phyloP scores from a whole-genome alignment of 2,113 vertebrate genomes.

The Charadrius vociferus region DNA sequence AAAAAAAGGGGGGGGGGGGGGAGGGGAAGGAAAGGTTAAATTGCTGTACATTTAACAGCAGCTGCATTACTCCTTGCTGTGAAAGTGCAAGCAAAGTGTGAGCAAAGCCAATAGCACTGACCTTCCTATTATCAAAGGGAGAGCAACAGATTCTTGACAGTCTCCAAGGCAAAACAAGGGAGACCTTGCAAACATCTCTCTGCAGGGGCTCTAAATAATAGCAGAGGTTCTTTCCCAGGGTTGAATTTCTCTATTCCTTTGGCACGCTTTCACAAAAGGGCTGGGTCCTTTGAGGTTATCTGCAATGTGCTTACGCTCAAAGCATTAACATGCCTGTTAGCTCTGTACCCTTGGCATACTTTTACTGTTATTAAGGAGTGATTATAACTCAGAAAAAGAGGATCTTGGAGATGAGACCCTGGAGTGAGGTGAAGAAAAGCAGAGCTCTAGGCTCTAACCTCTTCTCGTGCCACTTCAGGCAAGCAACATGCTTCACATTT shows the following conservation, averaged over 20 bases:
- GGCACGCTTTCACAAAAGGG: background rate
- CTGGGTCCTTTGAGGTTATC: slow-evolving; percentile 26
- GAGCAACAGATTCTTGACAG: background rate
- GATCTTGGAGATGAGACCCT: background rate
- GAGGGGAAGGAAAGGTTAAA: background rate
- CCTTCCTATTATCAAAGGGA: background rate
- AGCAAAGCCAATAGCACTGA: background rate
- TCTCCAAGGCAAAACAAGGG: slow-evolving; percentile 13
- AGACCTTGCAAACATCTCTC: slow-evolving; percentile 11
- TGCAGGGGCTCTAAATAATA: background rate
- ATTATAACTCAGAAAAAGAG: background rate
- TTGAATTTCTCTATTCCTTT: slow-evolving; percentile 9
- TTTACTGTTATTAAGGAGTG: background rate
- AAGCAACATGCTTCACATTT: background rate
- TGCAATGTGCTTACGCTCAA: background rate
- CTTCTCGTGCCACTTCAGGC: background rate
- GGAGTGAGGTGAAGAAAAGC: background rate
- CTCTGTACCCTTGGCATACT: background rate
- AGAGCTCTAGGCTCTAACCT: background rate
- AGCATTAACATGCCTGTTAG: background rate
- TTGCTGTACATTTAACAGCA: background rate
- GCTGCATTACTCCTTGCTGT: background rate
- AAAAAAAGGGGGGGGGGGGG: too few species aligned
- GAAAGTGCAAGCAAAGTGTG: background rate
- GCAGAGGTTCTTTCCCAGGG: slow-evolving; percentile 35